Evolutionary conservation across 1,140 invertebrate species (phyloP).

Genomic region (Andricus grossulariae): DNA sequence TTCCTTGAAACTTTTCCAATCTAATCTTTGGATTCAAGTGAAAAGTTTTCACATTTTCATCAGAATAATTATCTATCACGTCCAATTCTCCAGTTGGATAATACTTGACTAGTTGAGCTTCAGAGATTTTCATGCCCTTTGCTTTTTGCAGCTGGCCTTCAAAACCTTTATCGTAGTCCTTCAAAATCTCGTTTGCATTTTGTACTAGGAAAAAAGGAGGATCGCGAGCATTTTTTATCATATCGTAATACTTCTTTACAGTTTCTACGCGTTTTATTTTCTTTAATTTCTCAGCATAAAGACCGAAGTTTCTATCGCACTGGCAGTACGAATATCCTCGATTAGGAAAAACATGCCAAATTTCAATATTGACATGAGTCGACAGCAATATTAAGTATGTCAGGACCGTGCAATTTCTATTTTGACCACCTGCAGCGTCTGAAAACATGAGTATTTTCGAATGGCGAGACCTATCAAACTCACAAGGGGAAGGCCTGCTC

Average conservation of each 20-base stretch:
- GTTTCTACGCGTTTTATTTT: neutral
- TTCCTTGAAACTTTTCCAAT: neutral
- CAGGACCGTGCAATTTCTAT: too few species aligned
- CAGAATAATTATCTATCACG: neutral
- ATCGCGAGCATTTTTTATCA: neutral
- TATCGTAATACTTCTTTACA: neutral
- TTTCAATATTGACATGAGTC: too few species aligned
- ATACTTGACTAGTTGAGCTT: neutral
- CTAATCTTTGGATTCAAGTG: too few species aligned
- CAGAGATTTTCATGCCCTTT: neutral
- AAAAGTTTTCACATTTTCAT: too few species aligned
- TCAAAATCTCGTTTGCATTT: neutral
- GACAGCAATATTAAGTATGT: too few species aligned
- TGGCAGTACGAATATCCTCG: neutral
- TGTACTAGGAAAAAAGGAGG: neutral
- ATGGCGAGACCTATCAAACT: too few species aligned
- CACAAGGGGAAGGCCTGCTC: too few species aligned
- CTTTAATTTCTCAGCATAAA: neutral
- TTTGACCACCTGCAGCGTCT: too few species aligned
- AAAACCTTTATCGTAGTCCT: neutral
- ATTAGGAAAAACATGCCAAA: neutral
- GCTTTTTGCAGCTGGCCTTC: neutral
- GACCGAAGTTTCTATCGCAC: neutral
- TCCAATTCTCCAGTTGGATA: neutral
- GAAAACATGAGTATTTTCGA: too few species aligned